Base-by-base conservation (phyloP, 2,113 vertebrate genomes). In the Megaleporinus macrocephalus region DNA sequence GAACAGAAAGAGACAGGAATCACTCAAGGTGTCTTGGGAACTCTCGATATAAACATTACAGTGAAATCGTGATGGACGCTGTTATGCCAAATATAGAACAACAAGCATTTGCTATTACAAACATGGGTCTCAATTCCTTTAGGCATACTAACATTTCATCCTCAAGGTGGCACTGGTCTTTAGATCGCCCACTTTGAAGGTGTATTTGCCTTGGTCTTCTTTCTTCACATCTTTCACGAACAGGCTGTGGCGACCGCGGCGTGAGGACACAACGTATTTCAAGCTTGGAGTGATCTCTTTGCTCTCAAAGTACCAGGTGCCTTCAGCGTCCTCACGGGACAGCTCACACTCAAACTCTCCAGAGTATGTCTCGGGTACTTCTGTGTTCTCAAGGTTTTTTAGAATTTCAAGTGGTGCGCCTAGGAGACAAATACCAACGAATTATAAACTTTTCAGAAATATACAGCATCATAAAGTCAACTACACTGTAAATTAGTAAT, bases 161-260 rank as follows among this genome's bases (percentile, higher is more conserved):
- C 97, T 99, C 61, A 99, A 92, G 68, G 90, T 94, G 57, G 96
- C 97, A 18, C 85, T 94, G 62, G 97, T 96, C 89, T 90, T 94
- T 88, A 98, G 95, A 24, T 95, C 95, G 0, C 89, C 95, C 4
- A 95, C 93, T 86, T 93, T 94, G 84, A 97, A 99, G 74, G 94
- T 95, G 36, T 99, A 99, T 83, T 96, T 94, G 85, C 98, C 98
- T 87, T 99, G 98, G 86, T 99, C 98, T 70, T 98, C 97, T 90
- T 96, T 99, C 86, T 92, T 96, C 29, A 99, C 95, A 20, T 99
- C 97, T 90, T 96, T 99, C 84, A 99, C 93, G 9, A 95, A 96
- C 69, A 99, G 95, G 80, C 85, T 90, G 82, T 98, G 96, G 55
- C 98, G 95, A 83, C 98, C 98, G 88, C 98, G 95, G 1, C 98